These are phyloP conservation scores for Anguilla megastoma DNA, from an alignment of 2,797 vertebrate genomes.

Conservation along the genomic window DNA sequence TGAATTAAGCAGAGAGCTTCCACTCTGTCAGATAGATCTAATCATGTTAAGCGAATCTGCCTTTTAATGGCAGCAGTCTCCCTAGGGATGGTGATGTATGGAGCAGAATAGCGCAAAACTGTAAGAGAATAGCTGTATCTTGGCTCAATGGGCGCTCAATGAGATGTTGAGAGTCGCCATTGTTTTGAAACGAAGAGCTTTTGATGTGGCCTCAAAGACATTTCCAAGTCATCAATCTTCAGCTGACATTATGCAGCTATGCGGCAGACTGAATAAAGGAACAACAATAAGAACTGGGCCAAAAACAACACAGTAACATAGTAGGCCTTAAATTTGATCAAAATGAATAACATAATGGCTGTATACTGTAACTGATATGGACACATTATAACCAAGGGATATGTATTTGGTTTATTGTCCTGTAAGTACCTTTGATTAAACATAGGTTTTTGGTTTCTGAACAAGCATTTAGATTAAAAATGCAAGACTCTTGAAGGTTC, in stretches of 20 bases:
- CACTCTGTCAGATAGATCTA: constrained; percentile 16
- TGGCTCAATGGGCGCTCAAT: not conserved
- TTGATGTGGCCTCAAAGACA: constrained; percentile 18
- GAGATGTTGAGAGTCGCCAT: constrained; percentile 1
- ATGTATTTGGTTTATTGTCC: not conserved
- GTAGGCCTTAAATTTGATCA: not conserved
- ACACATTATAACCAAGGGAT: not conserved
- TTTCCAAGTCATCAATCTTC: constrained; percentile 8
- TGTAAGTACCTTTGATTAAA: not conserved
- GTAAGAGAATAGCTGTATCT: not conserved
- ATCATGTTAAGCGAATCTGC: constrained; percentile 22
- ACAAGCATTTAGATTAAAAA: not conserved
- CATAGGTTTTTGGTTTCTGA: not conserved
- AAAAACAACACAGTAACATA: not conserved
- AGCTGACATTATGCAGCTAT: not conserved
- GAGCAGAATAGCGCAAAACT: not conserved
- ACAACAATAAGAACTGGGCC: not conserved
- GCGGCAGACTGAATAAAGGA: not conserved
- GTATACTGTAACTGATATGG: not conserved
- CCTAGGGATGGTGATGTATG: constrained; percentile 1
- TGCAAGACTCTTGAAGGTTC: not conserved
- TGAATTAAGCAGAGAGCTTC: constrained; percentile 20
- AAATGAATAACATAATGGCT: not conserved
- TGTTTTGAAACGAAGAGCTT: not conserved
- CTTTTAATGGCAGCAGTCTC: constrained; percentile 26